These are phyloP conservation scores for Oreochromis grahami DNA, from an alignment of 2,797 vertebrate species.

Conservation along the genomic window DNA sequence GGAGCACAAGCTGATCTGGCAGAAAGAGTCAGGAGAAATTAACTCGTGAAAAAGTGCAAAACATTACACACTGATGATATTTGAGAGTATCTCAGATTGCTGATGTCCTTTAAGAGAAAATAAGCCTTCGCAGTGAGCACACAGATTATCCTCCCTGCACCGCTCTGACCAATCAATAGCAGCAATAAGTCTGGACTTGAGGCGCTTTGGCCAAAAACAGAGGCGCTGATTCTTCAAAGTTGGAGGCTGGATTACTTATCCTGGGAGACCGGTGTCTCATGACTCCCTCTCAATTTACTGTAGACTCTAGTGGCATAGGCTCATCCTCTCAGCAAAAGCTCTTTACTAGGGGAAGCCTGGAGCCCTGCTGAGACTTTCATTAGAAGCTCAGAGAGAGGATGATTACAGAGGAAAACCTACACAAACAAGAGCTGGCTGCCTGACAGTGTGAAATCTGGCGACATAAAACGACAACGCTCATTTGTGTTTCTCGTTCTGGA, in stretches of 20 bases:
- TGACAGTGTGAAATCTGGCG: constrained; percentile 19
- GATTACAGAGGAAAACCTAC: constrained; percentile 36
- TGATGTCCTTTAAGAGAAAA: not conserved
- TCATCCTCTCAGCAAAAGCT: constrained; percentile 22
- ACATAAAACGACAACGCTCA: not conserved
- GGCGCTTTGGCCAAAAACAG: constrained; percentile 4
- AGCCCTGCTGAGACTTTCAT: constrained; percentile 46
- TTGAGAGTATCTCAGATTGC: not conserved
- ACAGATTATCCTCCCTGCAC: not conserved
- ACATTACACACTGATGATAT: not conserved
- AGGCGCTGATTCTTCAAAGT: constrained; percentile 24
- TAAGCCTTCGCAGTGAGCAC: not conserved
- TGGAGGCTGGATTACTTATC: constrained; percentile 11
- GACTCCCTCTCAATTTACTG: constrained; percentile 8
- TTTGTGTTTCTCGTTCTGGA: not conserved
- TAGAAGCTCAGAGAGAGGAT: constrained; percentile 43
- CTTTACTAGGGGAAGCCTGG: constrained; percentile 29
- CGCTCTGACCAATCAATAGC: not conserved
- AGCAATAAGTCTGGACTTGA: not conserved
- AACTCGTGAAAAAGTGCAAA: not conserved
- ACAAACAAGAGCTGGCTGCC: constrained; percentile 24
- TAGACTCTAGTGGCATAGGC: not conserved
- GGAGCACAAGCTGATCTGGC: not conserved
- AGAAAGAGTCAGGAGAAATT: not conserved
- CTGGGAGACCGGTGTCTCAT: not conserved